Evolutionary conservation across 2,797 vertebrate genomes (phyloP), one percentile per base, ranked within the genome.

Genomic region (Balearica regulorum): DNA sequence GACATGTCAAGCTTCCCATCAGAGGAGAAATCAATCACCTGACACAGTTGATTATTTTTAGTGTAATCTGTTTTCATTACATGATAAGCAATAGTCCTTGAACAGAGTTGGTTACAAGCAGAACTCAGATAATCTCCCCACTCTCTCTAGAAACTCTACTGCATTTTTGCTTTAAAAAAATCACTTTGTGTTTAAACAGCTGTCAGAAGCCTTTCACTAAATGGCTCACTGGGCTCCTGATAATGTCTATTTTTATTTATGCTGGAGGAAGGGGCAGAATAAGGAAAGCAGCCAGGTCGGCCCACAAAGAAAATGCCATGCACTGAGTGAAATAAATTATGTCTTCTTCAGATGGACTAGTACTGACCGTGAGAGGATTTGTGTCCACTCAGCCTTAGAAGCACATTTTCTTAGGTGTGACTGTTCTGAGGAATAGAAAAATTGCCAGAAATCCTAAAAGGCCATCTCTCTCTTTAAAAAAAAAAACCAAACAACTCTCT

Each of bases 121-220:
- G 51, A 81, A 73, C n/a, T 62, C 62, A 64, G 64, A 64, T 95
- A 61, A 92, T 84, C 55, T 89, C 13, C 35, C 20, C 41, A 14
- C 37, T 88, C 61, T 73, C 43, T 85, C 55, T 54, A 81, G 46
- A 93, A 91, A 49, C 41, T 41, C 39, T n/a, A 24, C 70, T 55
- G 22, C 43, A n/a, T 79, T 93, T 91, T 92, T 88, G 25, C 77
- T 90, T 37, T 11, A 25, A 90, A 39, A 39, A 79, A 72, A 81
- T 65, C 61, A 71, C 43, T 84, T 86, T 19, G 71, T 60, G 84
- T 84, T 90, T 86, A 91, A 97, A 83, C 73, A 94, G 39, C 85
- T 93, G 92, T 78, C 87, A 96, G 55, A 94, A 94, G 13, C 73
- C 66, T 96, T 96, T 95, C 77, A 91, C 48, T n/a, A 53, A 87